Evolutionary conservation across 2,113 vertebrate species (phyloP).

Genomic region (Oxyruncus cristatus): DNA sequence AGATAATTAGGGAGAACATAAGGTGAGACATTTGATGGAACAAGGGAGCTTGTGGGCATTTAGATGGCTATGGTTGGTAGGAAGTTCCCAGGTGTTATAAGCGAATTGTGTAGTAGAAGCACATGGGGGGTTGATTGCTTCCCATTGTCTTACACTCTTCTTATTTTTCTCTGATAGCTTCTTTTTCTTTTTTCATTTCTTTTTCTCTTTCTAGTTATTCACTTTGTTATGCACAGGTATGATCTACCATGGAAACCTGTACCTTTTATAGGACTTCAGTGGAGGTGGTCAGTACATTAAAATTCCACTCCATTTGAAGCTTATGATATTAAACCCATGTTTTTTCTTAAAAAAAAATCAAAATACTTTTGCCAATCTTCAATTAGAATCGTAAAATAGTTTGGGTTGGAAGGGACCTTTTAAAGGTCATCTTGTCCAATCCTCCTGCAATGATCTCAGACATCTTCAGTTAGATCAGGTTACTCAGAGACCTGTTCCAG

Average conservation of each 20-base stretch:
- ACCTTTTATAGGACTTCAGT: neutral
- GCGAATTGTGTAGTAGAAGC: neutral
- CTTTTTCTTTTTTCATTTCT: neutral
- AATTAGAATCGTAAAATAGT: neutral
- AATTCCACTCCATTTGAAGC: neutral
- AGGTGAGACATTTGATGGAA: neutral
- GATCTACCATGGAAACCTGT: neutral
- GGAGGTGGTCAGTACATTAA: neutral
- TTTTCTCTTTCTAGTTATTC: neutral
- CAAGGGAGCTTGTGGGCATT: neutral
- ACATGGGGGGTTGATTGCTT: neutral
- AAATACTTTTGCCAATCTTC: neutral
- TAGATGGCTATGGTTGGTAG: neutral
- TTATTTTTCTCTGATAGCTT: neutral
- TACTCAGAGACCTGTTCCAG: neutral
- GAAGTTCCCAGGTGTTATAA: neutral
- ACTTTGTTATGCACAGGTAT: neutral
- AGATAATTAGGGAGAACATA: neutral
- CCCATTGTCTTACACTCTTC: neutral
- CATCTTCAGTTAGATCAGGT: neutral
- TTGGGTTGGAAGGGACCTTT: neutral
- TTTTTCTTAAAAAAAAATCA: neutral
- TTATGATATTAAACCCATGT: neutral
- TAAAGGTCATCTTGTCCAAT: neutral
- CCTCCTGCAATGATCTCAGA: neutral